Evolutionary conservation across 2,797 vertebrate species (phyloP).

Genomic region (Hippopotamyrus pictus): DNA sequence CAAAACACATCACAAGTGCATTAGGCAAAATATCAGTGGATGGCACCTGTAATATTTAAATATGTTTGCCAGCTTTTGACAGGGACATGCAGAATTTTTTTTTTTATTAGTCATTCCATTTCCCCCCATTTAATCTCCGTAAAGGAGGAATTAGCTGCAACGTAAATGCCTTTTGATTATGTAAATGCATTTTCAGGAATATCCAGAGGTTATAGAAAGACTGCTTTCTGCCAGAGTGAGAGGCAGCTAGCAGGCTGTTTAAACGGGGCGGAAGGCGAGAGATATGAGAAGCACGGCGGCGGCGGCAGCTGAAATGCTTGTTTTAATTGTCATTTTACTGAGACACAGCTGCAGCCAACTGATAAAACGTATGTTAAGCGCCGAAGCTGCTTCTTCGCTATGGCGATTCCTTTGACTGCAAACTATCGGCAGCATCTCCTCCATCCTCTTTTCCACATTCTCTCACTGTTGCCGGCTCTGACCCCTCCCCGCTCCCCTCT

Average conservation of each 20-base stretch:
- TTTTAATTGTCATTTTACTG: neutral
- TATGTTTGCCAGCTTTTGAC: neutral
- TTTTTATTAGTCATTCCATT: neutral
- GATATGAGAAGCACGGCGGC: neutral
- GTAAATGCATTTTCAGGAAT: neutral
- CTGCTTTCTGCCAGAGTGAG: neutral
- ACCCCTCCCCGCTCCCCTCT: neutral
- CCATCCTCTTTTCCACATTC: neutral
- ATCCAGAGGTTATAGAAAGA: neutral
- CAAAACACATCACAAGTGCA: neutral
- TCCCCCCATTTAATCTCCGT: neutral
- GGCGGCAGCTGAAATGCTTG: neutral
- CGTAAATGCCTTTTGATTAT: conserved; percentile 4
- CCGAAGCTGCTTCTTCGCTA: neutral
- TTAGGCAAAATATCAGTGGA: neutral
- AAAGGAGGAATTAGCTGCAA: neutral
- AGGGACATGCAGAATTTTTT: neutral
- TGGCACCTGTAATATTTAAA: neutral
- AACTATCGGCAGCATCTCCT: neutral
- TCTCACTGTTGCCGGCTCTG: neutral
- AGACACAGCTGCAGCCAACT: neutral
- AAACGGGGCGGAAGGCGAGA: neutral
- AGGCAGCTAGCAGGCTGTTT: neutral
- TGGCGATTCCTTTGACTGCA: neutral
- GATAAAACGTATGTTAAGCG: neutral